Base-by-base conservation (phyloP, 35 echinoderm and acorn worm genomes). In the Apostichopus parvimensis region DNA sequence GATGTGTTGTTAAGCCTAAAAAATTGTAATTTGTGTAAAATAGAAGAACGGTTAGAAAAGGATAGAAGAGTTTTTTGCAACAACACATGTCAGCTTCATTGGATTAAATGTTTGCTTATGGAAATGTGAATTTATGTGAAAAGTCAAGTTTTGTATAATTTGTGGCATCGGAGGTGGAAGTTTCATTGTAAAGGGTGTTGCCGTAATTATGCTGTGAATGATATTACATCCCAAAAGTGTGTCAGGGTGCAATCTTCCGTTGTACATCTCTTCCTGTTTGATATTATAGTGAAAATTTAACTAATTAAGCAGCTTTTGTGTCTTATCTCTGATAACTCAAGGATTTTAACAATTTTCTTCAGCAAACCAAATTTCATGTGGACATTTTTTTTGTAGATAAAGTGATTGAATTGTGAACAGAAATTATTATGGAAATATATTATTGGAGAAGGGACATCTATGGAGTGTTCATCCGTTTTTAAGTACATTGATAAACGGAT, bases 201-300 rank as follows among this genome's bases (percentile, higher is more conserved):
- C 78, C 78, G 52, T 80, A 80, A 80, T 80, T 80, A 80, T 80
- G 78, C 78, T 20, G 23, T 80, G 78, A 24, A 80, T 80, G 7
- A 80, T 28, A 28, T 80, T 80, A 54, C 22, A 80, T 54, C 78
- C 78, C 64, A 14, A 18, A 68, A 68, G 64, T 68, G 18, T 68
- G 64, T 68, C 64, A 9, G 64, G 64, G 64, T 11, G 11, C 11
- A 14, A 68, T 68, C 64, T 18, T 18, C 18, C 9, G 64, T 68
- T 28, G 78, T 24, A 54, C 11, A 17, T 22, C 52, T 24, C 78
- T 80, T 80, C 78, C 2, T 45, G 4, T 45, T 45, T 45, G 34
- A 45, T 45, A 45, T 45, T 45, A 7, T 22, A 28, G 78, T 0
- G 21, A 11, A 11, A 12, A 12, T 7, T 24, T 80, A 80, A 28